phyloP scores from a whole-genome alignment of 2,888 invertebrate genomes.

The Dryocosmus kuriphilus region DNA sequence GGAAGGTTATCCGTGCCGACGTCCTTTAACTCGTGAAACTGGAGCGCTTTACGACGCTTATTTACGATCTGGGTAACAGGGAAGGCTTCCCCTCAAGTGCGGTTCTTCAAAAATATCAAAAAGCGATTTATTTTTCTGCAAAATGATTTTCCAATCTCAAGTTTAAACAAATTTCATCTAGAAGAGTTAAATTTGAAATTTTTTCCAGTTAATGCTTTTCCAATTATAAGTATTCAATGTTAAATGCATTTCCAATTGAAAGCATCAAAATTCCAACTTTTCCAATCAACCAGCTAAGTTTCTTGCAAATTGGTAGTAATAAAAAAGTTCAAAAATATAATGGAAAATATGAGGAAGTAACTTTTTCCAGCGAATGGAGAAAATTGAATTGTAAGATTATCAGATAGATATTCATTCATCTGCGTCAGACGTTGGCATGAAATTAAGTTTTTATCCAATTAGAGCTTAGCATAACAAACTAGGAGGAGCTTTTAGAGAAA shows the following conservation, averaged over 20 bases:
- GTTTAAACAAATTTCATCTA: neutral
- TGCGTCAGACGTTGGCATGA: neutral
- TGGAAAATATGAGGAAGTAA: too few relatives aligned
- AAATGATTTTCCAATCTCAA: too few relatives aligned
- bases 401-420: neutral
- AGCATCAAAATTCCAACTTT: too few relatives aligned
- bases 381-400: too few relatives aligned
- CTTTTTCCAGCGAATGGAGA: too few relatives aligned
- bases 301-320: too few relatives aligned
- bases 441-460: conserved; percentile 2
- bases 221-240: too few relatives aligned
- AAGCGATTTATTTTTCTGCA: neutral
- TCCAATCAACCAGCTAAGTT: too few relatives aligned
- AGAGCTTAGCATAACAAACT: neutral
- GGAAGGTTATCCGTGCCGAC: conserved; percentile 13
- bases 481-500: neutral
- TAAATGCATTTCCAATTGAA: too few relatives aligned
- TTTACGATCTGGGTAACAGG: conserved; percentile 38
- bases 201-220: too few relatives aligned
- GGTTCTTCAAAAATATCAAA: neutral
- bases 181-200: neutral
- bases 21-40: conserved; percentile 17
- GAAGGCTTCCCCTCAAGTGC: conserved; percentile 25
- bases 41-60: conserved; percentile 21
- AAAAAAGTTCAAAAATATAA: too few relatives aligned